Base-by-base conservation (phyloP, 2,797 vertebrate genomes). In the Bradypodion ventrale region DNA sequence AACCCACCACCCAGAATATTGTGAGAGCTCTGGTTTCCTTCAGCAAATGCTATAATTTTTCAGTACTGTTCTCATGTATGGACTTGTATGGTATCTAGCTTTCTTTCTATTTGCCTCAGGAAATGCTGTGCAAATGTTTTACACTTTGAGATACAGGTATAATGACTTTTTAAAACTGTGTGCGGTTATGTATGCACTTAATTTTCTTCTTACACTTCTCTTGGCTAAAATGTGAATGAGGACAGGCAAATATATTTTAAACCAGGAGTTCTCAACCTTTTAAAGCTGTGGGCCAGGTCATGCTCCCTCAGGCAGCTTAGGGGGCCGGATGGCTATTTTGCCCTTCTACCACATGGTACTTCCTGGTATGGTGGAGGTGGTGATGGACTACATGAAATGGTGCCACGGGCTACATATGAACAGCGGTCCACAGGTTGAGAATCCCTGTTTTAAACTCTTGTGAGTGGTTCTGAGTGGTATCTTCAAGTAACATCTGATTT, bases 111-210 rank as follows among this genome's bases (percentile, higher is more conserved):
- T 1, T 27, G 35, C 83, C 27, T n/a, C 0, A 19, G 56, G 75
- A 60, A 19, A 12, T 1, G 19, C 60, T 76, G 4, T 5, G 1
- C 70, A 32, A 9, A 40, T 32, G 0, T 40, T 40, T 52, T 40
- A 40, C 29, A n/a, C 19, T 44, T 42, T 72, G 74, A 42, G 32
- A 16, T 9, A n/a, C n/a, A n/a, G n/a, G n/a, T n/a, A 35, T 2
- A 49, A 2, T 2, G 0, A 59, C 10, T 1, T 5, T 1, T 49
- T 85, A 29, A n/a, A 79, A 52, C 56, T 40, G 35, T 10, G 10
- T 56, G 27, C 4, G 49, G 27, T 10, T 0, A 0, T 0, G 0
- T 0, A 0, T 0, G 0, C 0, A 1, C 3, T 10, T 42, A 13
- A 46, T 79, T 0, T 78, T 21, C 75, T 37, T 35, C 37, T 66